A percentile compares a stretch with the other conserved stretches of the same genome.
These are phyloP conservation scores for Engraulis encrasicolus DNA, from an alignment of 2,113 vertebrate genomes.

Conservation along the genomic window DNA sequence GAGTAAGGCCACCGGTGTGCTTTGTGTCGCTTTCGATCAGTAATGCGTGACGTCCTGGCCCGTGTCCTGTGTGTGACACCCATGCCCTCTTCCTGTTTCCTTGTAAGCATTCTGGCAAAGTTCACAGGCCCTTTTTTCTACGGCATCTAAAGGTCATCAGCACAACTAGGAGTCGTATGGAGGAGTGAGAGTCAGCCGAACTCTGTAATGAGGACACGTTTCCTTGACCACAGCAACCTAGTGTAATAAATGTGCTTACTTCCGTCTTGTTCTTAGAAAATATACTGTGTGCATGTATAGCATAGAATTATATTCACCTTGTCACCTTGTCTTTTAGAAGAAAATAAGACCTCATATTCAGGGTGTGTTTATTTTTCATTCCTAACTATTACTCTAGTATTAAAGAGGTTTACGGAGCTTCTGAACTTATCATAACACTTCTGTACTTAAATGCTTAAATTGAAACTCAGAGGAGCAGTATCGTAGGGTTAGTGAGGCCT, in stretches of 20 bases:
- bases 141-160: background rate
- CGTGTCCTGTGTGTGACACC: background rate
- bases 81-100: background rate
- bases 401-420: too few species aligned
- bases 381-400: too few species aligned
- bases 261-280: background rate
- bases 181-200: background rate
- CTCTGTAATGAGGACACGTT: background rate
- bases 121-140: background rate
- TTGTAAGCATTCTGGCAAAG: constrained; percentile 1
- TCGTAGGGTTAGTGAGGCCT: too few species aligned
- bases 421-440: too few species aligned
- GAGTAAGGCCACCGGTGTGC: constrained; percentile 41
- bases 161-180: background rate
- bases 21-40: background rate
- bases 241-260: background rate
- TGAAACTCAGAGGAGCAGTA: too few species aligned
- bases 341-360: too few species aligned
- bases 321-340: too few species aligned
- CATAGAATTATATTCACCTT: too few species aligned
- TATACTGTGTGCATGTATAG: too few species aligned
- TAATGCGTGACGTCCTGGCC: background rate
- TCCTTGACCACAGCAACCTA: background rate
- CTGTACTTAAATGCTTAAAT: too few species aligned
- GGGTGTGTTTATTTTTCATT: too few species aligned